Percentiles rank a stretch among this genome's conserved stretches.
phyloP scores from a whole-genome alignment of 2,113 vertebrate genomes.

The Cervus canadensis region DNA sequence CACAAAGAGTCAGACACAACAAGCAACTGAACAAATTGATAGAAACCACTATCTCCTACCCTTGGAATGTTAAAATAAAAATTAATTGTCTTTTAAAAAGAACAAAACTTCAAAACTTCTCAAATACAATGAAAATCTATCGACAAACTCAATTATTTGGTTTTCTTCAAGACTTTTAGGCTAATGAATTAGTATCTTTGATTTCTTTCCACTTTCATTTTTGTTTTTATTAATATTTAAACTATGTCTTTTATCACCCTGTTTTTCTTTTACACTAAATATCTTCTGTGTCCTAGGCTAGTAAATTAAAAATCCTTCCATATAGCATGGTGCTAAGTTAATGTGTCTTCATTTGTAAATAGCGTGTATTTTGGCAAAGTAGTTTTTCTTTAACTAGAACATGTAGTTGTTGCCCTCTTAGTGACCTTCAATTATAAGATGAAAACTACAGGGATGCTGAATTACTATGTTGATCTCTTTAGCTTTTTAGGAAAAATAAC shows the following conservation, averaged over 20 bases:
- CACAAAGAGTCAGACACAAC: not conserved
- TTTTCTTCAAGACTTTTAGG: not conserved
- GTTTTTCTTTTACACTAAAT: not conserved
- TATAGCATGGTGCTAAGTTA: not conserved
- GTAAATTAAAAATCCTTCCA: not conserved
- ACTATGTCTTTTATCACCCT: not conserved
- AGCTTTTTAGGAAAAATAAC: not conserved
- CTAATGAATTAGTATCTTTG: not conserved
- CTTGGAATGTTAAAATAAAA: not conserved
- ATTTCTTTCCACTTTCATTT: conserved; percentile 1
- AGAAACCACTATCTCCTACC: not conserved
- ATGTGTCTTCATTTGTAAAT: not conserved
- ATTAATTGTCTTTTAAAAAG: not conserved
- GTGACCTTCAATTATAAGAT: not conserved
- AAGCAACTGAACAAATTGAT: not conserved
- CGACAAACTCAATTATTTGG: not conserved
- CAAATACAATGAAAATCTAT: not conserved
- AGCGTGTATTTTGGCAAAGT: not conserved
- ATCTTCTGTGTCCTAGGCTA: not conserved
- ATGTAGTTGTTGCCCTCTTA: not conserved
- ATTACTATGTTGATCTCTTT: not conserved
- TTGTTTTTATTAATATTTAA: conserved; percentile 1
- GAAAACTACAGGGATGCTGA: not conserved
- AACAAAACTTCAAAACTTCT: not conserved
- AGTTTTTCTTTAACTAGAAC: not conserved